Percentiles rank a stretch among this genome's conserved stretches.
phyloP scores from a whole-genome alignment of 2,113 vertebrate species.

The Oncorhynchus kisutch region DNA sequence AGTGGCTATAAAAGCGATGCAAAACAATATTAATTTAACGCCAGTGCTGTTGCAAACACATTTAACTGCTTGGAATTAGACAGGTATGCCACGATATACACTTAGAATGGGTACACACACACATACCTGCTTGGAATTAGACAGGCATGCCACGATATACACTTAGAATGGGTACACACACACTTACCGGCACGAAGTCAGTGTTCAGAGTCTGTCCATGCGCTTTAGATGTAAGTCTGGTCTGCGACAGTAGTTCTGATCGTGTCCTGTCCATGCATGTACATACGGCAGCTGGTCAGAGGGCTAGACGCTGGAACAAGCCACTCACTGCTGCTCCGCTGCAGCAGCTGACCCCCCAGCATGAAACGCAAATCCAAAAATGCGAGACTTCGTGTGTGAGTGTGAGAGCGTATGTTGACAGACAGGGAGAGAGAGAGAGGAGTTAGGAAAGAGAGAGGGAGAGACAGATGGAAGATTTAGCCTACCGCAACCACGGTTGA shows the following conservation, averaged over 20 bases:
- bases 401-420: not conserved
- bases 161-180: no score
- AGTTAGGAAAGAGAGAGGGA: constrained; percentile 1
- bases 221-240: not conserved
- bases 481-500: no score
- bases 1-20: no score
- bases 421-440: not conserved
- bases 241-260: not conserved
- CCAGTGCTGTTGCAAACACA: no score
- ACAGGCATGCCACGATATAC: no score
- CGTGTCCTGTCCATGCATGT: not conserved
- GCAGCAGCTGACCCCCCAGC: constrained; percentile 56
- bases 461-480: not conserved
- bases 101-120: no score
- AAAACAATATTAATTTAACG: no score
- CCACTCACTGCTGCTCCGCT: constrained; percentile 51
- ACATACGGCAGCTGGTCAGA: constrained; percentile 12
- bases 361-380: constrained; percentile 23
- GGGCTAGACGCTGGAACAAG: constrained; percentile 34
- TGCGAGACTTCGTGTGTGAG: not conserved
- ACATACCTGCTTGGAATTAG: not conserved
- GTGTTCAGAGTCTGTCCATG: not conserved
- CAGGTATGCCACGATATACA: no score
- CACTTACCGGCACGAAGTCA: not conserved
- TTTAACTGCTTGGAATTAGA: no score